Conservation (phyloP, 2,113 vertebrate species). For the Potamarius usumacintae region DNA sequence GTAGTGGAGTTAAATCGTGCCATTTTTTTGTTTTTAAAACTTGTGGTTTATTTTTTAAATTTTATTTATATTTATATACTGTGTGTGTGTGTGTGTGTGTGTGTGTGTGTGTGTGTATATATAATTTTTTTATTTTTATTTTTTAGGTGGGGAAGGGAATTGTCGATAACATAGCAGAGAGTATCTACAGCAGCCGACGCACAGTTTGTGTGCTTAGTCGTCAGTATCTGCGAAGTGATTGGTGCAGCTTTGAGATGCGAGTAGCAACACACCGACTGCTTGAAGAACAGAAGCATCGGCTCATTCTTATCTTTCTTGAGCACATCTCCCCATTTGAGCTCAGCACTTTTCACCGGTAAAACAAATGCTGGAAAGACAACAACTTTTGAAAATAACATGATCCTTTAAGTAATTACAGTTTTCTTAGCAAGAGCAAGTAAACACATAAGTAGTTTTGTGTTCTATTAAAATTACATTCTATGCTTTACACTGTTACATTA, state of each 20-base stretch:
- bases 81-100: too few species aligned
- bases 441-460: not conserved
- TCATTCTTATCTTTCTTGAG: conserved; percentile 61
- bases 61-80: too few species aligned
- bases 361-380: too few species aligned
- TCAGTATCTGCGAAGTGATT: conserved; percentile 59
- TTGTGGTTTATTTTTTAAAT: not conserved
- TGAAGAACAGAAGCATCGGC: conserved; percentile 51
- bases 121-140: not conserved
- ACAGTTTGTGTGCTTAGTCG: conserved; percentile 59
- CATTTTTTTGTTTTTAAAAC: not conserved
- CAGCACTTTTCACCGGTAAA: conserved; percentile 54
- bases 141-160: conserved; percentile 59
- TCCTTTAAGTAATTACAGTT: not conserved
- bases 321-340: conserved; percentile 59
- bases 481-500: too few species aligned
- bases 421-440: not conserved
- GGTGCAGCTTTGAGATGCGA: conserved; percentile 60
- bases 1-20: not conserved
- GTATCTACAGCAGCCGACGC: conserved; percentile 57
- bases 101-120: too few species aligned
- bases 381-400: not conserved
- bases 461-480: not conserved
- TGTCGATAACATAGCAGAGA: conserved; percentile 59
- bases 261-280: conserved; percentile 55